Conservation (phyloP, 2,888 invertebrate genomes). For the Leptothorax acervorum region DNA sequence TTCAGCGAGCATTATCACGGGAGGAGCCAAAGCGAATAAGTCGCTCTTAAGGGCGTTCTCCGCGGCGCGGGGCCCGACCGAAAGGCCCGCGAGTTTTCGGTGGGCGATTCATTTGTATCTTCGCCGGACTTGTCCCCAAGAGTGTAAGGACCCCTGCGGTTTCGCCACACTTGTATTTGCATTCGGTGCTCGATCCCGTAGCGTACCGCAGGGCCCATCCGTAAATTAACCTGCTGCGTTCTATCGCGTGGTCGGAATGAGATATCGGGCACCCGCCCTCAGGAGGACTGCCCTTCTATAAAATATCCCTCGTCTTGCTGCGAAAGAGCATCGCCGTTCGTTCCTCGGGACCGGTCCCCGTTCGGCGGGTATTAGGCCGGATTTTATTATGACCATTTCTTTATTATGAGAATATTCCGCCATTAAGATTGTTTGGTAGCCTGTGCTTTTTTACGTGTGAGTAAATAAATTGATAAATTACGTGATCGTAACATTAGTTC, state of each 20-base stretch:
- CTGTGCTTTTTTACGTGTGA: background rate
- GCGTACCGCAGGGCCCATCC: constrained; percentile 59
- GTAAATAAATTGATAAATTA: constrained; percentile 22
- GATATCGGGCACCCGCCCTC: constrained; percentile 73
- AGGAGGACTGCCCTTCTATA: constrained; percentile 69
- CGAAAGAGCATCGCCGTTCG: constrained; percentile 64
- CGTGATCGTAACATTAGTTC: background rate
- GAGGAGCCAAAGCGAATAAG: constrained; percentile 55
- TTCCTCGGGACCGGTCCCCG: constrained; percentile 64
- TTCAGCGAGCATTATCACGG: constrained; percentile 70
- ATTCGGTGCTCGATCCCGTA: constrained; percentile 64
- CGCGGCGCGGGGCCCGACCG: constrained; percentile 45
- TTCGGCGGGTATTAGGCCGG: constrained; percentile 27
- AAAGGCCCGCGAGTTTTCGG: constrained; percentile 65
- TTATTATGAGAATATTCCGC: constrained; percentile 23
- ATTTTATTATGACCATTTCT: constrained; percentile 42
- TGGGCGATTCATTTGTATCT: constrained; percentile 73
- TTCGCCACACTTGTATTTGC: constrained; percentile 78
- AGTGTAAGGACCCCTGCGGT: constrained; percentile 75
- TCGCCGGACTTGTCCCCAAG: constrained; percentile 74
- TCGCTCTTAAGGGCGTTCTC: constrained; percentile 57
- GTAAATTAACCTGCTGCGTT: constrained; percentile 74
- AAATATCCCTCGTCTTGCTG: constrained; percentile 69
- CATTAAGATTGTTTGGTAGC: constrained; percentile 27
- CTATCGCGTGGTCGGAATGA: constrained; percentile 69